These are phyloP conservation scores for Fukomys damarensis DNA, from an alignment of 2,113 vertebrate species.

Conservation along the genomic window DNA sequence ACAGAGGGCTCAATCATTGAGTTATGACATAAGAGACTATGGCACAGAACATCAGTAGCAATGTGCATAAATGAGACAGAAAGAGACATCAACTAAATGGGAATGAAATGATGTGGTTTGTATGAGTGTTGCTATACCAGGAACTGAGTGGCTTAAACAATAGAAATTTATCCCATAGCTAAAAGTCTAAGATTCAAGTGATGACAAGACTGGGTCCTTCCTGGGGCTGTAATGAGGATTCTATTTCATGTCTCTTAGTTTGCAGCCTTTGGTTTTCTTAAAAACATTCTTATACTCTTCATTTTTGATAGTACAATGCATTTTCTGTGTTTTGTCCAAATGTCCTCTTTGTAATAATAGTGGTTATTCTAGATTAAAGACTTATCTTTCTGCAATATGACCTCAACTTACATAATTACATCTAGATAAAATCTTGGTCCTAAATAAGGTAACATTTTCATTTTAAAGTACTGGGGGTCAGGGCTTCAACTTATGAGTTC, in stretches of 20 bases:
- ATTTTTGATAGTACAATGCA: background rate
- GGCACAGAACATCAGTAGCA: background rate
- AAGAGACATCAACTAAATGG: background rate
- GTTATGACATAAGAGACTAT: background rate
- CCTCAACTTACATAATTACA: background rate
- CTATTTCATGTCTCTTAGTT: background rate
- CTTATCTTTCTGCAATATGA: background rate
- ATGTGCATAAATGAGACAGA: background rate
- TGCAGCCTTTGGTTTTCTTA: background rate
- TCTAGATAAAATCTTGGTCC: background rate
- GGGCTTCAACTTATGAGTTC: background rate
- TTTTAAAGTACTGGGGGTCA: background rate
- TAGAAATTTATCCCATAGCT: background rate
- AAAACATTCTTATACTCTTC: background rate
- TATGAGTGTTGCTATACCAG: background rate
- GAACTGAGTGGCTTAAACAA: background rate
- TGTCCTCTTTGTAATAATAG: background rate
- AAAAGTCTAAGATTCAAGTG: background rate
- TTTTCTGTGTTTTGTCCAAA: background rate
- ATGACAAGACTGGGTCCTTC: too few relatives aligned
- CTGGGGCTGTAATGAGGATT: background rate
- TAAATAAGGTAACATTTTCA: background rate
- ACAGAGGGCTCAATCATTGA: background rate
- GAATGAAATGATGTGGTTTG: background rate
- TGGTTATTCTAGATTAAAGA: background rate